These are phyloP conservation scores for Sminthurides bifidus DNA, from an alignment of 1,140 invertebrate genomes.

Conservation along the genomic window DNA sequence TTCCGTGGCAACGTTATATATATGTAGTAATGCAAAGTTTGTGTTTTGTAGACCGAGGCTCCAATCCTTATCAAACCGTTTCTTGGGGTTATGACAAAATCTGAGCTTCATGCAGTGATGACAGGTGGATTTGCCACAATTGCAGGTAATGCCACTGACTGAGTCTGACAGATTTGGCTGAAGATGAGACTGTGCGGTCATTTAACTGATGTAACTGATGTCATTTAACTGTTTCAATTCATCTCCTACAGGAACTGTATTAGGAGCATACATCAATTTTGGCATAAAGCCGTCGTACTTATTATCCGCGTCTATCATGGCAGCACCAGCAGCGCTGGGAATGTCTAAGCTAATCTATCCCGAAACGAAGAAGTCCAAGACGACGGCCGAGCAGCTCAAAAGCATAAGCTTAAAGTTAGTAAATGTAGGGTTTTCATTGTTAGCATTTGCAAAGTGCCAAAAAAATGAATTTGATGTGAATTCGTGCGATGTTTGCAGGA, in stretches of 20 bases:
- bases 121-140: conserved; percentile 88
- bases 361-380: conserved; percentile 64
- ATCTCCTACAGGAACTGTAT: conserved; percentile 53
- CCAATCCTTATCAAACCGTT: conserved; percentile 79
- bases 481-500: conserved; percentile 37
- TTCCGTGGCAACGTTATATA: background rate
- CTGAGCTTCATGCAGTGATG: conserved; percentile 87
- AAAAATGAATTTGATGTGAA: background rate
- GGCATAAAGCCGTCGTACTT: conserved; percentile 69
- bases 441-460: background rate
- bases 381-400: conserved; percentile 44
- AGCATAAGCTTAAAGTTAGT: conserved; percentile 35
- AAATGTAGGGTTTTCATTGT: background rate
- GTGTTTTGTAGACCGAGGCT: conserved; percentile 61
- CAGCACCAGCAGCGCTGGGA: conserved; percentile 70
- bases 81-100: conserved; percentile 64
- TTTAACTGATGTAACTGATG: background rate
- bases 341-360: conserved; percentile 83
- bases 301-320: conserved; percentile 90
- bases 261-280: conserved; percentile 83
- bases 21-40: background rate
- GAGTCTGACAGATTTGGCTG: background rate
- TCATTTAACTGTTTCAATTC: background rate
- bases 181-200: background rate
- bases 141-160: conserved; percentile 49